These are phyloP conservation scores for Dinomys branickii DNA, from an alignment of 2,113 vertebrate species.

Conservation along the genomic window DNA sequence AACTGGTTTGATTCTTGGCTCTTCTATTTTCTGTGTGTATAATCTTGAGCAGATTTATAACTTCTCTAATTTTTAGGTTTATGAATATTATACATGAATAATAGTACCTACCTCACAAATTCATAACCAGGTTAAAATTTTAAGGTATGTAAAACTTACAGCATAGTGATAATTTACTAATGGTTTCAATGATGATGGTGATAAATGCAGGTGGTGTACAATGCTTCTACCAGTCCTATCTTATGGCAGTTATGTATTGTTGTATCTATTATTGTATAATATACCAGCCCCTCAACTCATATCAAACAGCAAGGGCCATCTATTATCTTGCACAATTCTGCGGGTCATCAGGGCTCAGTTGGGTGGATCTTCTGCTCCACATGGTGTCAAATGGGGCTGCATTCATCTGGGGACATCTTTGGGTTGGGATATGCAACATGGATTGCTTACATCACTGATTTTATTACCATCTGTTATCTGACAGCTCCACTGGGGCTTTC, in stretches of 20 bases:
- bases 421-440: background rate
- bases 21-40: background rate
- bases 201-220: background rate
- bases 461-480: background rate
- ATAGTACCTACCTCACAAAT: background rate
- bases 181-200: background rate
- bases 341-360: background rate
- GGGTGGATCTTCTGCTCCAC: background rate
- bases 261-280: background rate
- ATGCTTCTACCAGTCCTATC: background rate
- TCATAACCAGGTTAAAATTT: background rate
- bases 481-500: background rate
- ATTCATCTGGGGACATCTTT: background rate
- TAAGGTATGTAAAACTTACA: background rate
- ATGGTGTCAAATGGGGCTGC: background rate
- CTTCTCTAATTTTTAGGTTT: background rate
- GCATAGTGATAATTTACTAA: constrained; percentile 2
- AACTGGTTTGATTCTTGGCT: background rate
- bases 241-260: background rate
- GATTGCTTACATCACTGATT: background rate
- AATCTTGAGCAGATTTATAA: background rate
- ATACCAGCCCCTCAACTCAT: background rate
- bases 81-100: constrained; percentile 29
- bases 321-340: background rate
- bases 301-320: background rate